Evolutionary conservation across 2,797 vertebrate species (phyloP), one percentile per base, ranked within the genome.

Genomic region (Iguana delicatissima): DNA sequence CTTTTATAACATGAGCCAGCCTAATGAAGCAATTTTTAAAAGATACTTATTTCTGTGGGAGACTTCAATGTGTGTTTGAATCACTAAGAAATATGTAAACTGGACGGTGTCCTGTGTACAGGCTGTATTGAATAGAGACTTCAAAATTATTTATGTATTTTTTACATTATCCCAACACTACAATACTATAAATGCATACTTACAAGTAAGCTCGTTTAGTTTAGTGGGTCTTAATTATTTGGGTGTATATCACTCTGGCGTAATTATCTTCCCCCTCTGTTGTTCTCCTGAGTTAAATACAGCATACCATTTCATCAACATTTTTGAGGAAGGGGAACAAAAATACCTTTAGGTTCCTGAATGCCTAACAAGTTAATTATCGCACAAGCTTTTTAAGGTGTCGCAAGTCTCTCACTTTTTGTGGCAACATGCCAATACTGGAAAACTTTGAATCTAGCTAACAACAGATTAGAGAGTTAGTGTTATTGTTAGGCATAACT

Each of bases 201-300:
- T 20, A 35, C 10, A 81, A 35, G 52, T 20, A 81, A n/a, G 18
- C 32, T 29, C 13, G 35, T 81, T 81, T 32, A 81, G 14, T 81
- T 62, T 22, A 38, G 2, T 42, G 59, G 7, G 57, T 8, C 2
- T 81, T 81, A n/a, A n/a, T n/a, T 90, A 14, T 89, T 90, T 93
- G 89, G 81, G 73, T 0, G 0, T 92, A 89, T 67, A 12, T 69
- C 69, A 85, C 10, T 20, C 80, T 62, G 80, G 76, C 77, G 73
- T 83, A 92, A 83, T 4, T 90, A 4, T 35, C 35, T 89, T 67
- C 35, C 82, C 86, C 76, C 90, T 18, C 46, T 80, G 6, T 83
- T 85, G 85, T 6, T 86, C 90, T 91, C 76, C 62, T 57, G 69
- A 93, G 59, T 13, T 29, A 88, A 93, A 82, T 35, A 38, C 16